These are phyloP conservation scores for Bicyclus anynana DNA, from an alignment of 1,140 invertebrate genomes.

Conservation along the genomic window DNA sequence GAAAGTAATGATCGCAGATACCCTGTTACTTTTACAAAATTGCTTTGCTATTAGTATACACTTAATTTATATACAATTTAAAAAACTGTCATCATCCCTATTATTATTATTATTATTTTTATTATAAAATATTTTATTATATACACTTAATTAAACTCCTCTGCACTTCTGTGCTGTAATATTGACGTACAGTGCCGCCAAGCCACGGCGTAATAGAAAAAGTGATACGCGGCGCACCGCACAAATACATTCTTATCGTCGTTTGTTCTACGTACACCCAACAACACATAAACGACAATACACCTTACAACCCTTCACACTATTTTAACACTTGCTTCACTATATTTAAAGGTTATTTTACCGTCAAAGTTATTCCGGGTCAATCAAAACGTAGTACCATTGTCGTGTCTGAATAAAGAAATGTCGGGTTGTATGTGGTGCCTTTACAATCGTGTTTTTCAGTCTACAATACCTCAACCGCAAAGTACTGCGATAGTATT, in stretches of 20 bases:
- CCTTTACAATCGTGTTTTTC: constrained; percentile 21
- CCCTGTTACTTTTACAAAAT: too few species aligned
- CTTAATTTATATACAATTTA: too few species aligned
- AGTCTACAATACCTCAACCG: constrained; percentile 18
- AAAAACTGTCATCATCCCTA: too few species aligned
- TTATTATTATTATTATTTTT: too few species aligned
- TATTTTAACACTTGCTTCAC: background rate
- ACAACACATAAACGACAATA: background rate
- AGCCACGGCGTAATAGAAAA: constrained; percentile 65
- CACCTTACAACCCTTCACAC: background rate
- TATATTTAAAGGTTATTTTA: background rate
- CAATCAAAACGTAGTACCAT: background rate
- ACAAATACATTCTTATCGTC: constrained; percentile 61
- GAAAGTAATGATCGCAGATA: too few species aligned
- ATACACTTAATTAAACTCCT: too few species aligned
- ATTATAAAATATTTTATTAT: too few species aligned
- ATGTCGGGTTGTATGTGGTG: constrained; percentile 31
- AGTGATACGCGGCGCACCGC: constrained; percentile 66
- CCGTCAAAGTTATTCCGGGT: background rate
- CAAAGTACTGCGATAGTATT: constrained; percentile 21
- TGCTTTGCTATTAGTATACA: too few species aligned
- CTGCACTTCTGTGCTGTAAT: constrained; percentile 23
- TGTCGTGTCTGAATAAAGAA: constrained; percentile 38
- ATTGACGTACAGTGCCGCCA: constrained; percentile 31
- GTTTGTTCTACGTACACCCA: constrained; percentile 33